A percentile compares a stretch with the other conserved stretches of the same genome.
Conservation (phyloP, 1,140 invertebrate species). For the Drosophila takahashii region DNA sequence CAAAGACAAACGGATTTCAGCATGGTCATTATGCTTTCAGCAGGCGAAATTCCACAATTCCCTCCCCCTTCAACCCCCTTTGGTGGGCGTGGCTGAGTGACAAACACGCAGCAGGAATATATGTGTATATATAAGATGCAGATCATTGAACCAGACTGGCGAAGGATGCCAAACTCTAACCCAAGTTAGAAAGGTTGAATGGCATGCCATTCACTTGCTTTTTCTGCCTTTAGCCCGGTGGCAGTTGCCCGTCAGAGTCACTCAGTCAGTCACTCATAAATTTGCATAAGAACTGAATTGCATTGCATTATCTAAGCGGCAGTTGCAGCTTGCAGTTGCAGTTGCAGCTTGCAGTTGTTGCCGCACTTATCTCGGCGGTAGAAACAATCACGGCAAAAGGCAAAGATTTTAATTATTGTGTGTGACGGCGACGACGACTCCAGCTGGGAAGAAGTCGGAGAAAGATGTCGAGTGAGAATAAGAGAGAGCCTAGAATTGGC, state of each 20-base stretch:
- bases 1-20: constrained; percentile 34
- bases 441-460: constrained; percentile 22
- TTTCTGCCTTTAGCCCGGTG: constrained; percentile 36
- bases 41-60: constrained; percentile 29
- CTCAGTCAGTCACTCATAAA: constrained; percentile 76
- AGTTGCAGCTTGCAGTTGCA: constrained; percentile 31
- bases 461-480: constrained; percentile 28
- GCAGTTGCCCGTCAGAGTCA: constrained; percentile 59
- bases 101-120: constrained; percentile 39
- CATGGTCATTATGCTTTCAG: constrained; percentile 49
- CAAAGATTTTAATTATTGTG: constrained; percentile 81
- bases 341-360: constrained; percentile 27
- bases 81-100: constrained; percentile 60
- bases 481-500: constrained; percentile 31
- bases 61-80: background rate
- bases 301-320: constrained; percentile 75
- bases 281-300: constrained; percentile 70
- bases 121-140: background rate
- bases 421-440: constrained; percentile 54
- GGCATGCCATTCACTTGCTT: constrained; percentile 68
- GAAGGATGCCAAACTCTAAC: constrained; percentile 61
- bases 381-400: constrained; percentile 62
- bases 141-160: constrained; percentile 61
- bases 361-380: constrained; percentile 68
- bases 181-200: constrained; percentile 79